Evolutionary conservation across 53 echinoderm and acorn worm species (phyloP), one percentile per base, ranked within the genome.

Genomic region (Crossaster papposus): DNA sequence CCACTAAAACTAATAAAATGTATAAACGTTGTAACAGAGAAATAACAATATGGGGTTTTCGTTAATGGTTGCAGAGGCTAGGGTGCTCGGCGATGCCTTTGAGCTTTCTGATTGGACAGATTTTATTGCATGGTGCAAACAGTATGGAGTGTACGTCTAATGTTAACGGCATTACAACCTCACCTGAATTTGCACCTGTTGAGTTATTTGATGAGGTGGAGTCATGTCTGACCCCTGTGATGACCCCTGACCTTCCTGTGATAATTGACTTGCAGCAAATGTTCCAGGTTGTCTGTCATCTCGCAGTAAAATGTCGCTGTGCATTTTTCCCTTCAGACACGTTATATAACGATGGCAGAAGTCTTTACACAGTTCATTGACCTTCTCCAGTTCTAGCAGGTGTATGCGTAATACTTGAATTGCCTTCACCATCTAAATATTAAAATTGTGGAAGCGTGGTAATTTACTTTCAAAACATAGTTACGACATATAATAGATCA

Each of bases 291-390:
- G 91, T 89, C 94, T 73, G 50, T 96, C 96, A 79, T 96, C 96
- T 90, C 94, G 64, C 2, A 97, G 89, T 37, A 97, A 80, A 79
- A 94, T 97, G 58, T 97, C 97, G 81, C 97, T 97, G 79, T 96
- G 96, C 97, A 97, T 97, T 75, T 97, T 97, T 50, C 97, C 96
- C 81, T 97, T 97, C 6, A 97, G 86, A 81, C 97, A 97, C 11
- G 97, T 97, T 31, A 96, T 97, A 82, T 97, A 97, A 33, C 97
- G 94, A 68, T 97, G 97, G 78, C 97, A 97, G 90, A 97, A 97
- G 76, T 97, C 97, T 84, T 97, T 95, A 85, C 97, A 97, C 51
- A 97, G 96, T 97, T 97, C 97, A 50, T 97, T 97, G 87, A 97
- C 97, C 89, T 97, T 97, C 81, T 97, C 97, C 26, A 97, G 77